A percentile compares a stretch with the other conserved stretches of the same genome.
phyloP scores from a whole-genome alignment of 2,797 vertebrate species.

The Pipistrellus pipistrellus region DNA sequence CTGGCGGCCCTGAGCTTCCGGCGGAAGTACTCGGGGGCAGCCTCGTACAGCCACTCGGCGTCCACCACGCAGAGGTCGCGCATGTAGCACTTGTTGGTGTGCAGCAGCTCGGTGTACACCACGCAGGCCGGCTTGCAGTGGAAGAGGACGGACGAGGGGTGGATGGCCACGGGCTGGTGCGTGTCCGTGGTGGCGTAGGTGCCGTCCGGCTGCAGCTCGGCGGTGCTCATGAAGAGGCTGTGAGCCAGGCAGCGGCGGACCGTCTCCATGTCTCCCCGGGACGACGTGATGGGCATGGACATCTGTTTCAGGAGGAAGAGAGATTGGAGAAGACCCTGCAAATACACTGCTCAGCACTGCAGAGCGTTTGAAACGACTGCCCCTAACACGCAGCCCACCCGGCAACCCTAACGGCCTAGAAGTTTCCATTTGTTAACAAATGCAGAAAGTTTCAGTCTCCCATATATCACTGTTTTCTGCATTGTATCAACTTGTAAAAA shows the following conservation, averaged over 20 bases:
- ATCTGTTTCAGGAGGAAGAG: slow-evolving; percentile 88
- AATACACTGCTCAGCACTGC: not conserved
- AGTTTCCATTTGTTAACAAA: not conserved
- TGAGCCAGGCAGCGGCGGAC: slow-evolving; percentile 96
- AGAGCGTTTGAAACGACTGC: accelerated
- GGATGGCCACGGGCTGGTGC: slow-evolving; percentile 95
- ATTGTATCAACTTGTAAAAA: not conserved
- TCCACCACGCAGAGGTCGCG: slow-evolving; percentile 96
- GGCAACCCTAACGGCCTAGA: not conserved
- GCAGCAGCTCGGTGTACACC: slow-evolving; percentile 94
- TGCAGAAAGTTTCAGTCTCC: no score
- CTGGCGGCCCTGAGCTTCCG: slow-evolving; percentile 90
- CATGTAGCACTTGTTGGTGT: slow-evolving; percentile 98
- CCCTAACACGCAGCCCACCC: accelerated
- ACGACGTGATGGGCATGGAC: slow-evolving; percentile 93
- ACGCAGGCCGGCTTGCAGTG: slow-evolving; percentile 95
- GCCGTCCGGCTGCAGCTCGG: slow-evolving; percentile 95
- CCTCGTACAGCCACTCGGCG: slow-evolving; percentile 95
- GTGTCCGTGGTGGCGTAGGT: slow-evolving; percentile 93
- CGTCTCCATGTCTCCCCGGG: slow-evolving; percentile 89
- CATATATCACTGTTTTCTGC: not conserved
- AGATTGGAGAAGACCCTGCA: not conserved
- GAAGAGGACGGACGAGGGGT: slow-evolving; percentile 97
- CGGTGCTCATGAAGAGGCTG: slow-evolving; percentile 95
- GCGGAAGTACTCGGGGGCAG: slow-evolving; percentile 94